Evolutionary conservation across 2,888 invertebrate species (phyloP).

Genomic region (Tachina fera): DNA sequence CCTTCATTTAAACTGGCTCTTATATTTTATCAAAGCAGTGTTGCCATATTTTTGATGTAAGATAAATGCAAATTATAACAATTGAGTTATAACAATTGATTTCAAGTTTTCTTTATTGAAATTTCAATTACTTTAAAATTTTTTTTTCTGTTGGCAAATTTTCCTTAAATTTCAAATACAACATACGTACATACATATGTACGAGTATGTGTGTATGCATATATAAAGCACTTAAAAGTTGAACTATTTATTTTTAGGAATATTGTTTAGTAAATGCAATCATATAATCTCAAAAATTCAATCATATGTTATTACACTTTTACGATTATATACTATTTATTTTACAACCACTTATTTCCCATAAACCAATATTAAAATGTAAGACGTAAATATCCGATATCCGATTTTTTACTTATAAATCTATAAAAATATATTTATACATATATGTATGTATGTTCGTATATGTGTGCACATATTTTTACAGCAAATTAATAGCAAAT

Average conservation of each 20-base stretch:
- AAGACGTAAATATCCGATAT: constrained; percentile 19
- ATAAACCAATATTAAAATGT: constrained; percentile 19
- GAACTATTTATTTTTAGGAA: neutral
- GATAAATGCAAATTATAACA: no score
- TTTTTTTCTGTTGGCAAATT: no score
- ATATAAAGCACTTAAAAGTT: neutral
- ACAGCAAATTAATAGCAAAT: constrained; percentile 9
- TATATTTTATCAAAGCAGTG: no score
- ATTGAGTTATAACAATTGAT: no score
- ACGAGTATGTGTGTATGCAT: no score
- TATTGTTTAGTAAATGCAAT: neutral
- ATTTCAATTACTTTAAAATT: no score
- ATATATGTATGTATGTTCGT: neutral
- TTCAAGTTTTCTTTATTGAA: no score
- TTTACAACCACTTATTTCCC: constrained; percentile 29
- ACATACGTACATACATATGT: no score
- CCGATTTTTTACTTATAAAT: constrained; percentile 3
- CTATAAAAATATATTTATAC: neutral
- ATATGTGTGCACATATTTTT: constrained; percentile 12
- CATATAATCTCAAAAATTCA: neutral
- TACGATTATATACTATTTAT: constrained; percentile 1
- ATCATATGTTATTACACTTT: neutral
- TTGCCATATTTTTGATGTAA: no score
- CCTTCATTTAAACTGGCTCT: no score
- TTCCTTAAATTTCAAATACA: no score